A percentile compares a stretch with the other conserved stretches of the same genome.
These are phyloP conservation scores for Periparus ater DNA, from an alignment of 2,797 vertebrate species.

Conservation along the genomic window DNA sequence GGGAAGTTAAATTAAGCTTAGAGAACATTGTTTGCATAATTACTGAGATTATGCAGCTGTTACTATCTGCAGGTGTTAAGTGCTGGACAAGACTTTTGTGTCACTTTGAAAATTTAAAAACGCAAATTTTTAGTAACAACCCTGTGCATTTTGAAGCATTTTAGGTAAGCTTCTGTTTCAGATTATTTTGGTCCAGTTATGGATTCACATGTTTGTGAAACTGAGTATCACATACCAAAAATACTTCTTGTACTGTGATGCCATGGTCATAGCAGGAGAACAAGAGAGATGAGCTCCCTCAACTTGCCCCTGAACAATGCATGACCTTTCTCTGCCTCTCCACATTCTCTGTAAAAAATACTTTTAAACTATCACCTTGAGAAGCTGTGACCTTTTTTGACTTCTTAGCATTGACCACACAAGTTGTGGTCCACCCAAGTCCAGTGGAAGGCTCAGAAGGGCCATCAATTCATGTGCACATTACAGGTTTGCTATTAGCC, in stretches of 20 bases:
- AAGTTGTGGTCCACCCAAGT: neutral
- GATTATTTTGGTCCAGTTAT: neutral
- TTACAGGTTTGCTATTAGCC: neutral
- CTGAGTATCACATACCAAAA: neutral
- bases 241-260: neutral
- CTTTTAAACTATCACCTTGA: neutral
- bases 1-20: conserved; percentile 43
- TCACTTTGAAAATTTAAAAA: neutral
- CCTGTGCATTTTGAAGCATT: neutral
- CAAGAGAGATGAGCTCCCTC: neutral
- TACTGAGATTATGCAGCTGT: conserved; percentile 37
- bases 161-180: neutral
- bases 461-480: neutral
- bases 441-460: neutral
- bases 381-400: neutral
- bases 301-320: neutral
- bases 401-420: neutral
- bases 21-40: conserved; percentile 42
- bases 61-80: conserved; percentile 55
- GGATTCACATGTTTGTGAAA: neutral
- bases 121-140: neutral
- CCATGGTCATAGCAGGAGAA: neutral
- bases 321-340: neutral
- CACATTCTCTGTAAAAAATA: neutral
- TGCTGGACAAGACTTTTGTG: neutral